Evolutionary conservation across 2,797 vertebrate species (phyloP).

Genomic region (Enteromius treurensis): DNA sequence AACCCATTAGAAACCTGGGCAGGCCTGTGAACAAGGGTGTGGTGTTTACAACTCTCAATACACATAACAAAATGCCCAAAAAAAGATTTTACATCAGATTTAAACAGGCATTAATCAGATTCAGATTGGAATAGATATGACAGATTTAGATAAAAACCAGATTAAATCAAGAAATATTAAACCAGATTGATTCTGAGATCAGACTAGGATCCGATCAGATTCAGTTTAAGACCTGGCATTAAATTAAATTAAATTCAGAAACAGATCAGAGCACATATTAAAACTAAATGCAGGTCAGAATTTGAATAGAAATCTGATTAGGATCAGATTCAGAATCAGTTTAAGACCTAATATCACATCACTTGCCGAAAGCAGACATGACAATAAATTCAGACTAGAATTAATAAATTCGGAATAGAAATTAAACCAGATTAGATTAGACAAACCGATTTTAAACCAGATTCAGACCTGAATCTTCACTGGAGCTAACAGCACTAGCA

Average conservation of each 20-base stretch:
- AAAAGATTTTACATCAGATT: not conserved
- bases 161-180: not conserved
- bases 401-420: not conserved
- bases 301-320: not conserved
- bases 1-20: not conserved
- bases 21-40: not conserved
- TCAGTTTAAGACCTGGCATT: not conserved
- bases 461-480: not conserved
- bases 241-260: not conserved
- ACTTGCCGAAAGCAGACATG: not conserved
- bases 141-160: not conserved
- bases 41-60: not conserved
- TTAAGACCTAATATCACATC: not conserved
- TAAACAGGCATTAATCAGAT: not conserved
- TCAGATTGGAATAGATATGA: not conserved
- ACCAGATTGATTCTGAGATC: not conserved
- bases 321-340: not conserved
- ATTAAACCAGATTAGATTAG: not conserved
- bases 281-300: not conserved
- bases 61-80: not conserved
- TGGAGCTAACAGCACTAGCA: conserved; percentile 22
- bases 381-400: not conserved
- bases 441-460: not conserved
- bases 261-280: not conserved
- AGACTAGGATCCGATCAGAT: not conserved